phyloP scores from a whole-genome alignment of 92 coral and sea anemone genomes.

The Siderastrea siderea region DNA sequence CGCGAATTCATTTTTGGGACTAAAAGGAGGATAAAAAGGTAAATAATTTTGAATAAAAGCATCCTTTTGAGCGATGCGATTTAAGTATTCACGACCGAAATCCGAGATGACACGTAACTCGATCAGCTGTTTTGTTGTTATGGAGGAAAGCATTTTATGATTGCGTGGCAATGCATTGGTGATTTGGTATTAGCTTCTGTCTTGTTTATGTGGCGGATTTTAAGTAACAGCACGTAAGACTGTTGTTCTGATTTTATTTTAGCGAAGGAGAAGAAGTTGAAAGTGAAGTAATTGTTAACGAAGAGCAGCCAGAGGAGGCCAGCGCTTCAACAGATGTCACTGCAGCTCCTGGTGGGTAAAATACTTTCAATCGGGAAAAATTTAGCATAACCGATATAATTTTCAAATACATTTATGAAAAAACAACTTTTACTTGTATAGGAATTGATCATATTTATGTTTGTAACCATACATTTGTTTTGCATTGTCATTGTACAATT shows the following conservation, averaged over 20 bases:
- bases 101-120: not conserved
- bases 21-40: not conserved
- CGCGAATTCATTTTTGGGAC: not conserved
- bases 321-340: not conserved
- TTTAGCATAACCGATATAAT: not conserved
- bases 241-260: not conserved
- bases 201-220: not conserved
- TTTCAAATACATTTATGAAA: no score
- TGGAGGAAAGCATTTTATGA: not conserved
- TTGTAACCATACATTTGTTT: no score
- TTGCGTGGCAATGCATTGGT: not conserved
- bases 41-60: not conserved
- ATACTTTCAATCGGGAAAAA: not conserved
- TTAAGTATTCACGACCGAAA: no score
- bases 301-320: not conserved
- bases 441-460: no score
- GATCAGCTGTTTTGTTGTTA: not conserved
- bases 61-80: not conserved
- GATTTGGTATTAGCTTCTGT: not conserved
- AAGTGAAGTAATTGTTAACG: not conserved
- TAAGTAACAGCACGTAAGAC: not conserved
- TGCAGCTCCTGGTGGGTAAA: not conserved
- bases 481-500: no score
- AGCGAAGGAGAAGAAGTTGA: not conserved
- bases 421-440: no score